Percentiles rank a stretch among this genome's conserved stretches.
phyloP scores from a whole-genome alignment of 2,888 invertebrate genomes.

The Rhabditophanes sp. region DNA sequence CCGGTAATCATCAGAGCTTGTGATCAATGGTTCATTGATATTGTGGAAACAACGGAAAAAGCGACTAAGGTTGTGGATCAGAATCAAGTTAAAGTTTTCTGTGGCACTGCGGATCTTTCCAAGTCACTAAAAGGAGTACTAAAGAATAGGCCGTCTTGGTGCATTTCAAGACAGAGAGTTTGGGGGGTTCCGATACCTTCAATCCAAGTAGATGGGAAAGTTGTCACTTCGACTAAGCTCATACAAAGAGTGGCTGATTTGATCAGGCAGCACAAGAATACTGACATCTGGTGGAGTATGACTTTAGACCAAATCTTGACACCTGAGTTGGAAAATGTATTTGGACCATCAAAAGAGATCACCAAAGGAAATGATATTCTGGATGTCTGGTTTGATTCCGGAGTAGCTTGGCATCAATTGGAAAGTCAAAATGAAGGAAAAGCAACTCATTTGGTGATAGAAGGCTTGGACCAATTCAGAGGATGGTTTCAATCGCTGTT shows the following conservation, averaged over 20 bases:
- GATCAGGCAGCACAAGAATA: slow-evolving; percentile 54
- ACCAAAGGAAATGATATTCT: slow-evolving; percentile 62
- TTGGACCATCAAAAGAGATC: slow-evolving; percentile 7
- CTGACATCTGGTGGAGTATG: slow-evolving; percentile 78
- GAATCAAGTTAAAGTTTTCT: no score
- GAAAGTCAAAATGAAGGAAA: slow-evolving; percentile 5
- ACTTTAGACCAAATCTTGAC: slow-evolving; percentile 53
- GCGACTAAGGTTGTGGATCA: no score
- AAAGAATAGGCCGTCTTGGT: slow-evolving; percentile 75
- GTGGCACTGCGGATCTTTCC: no score
- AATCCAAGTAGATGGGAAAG: slow-evolving; percentile 46
- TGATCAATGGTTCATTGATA: slow-evolving; percentile 91
- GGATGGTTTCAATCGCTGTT: slow-evolving; percentile 98
- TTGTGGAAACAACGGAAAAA: slow-evolving; percentile 44
- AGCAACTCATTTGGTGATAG: slow-evolving; percentile 57
- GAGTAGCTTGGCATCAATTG: slow-evolving; percentile 64
- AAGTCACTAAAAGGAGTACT: no score
- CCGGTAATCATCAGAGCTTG: slow-evolving; percentile 55
- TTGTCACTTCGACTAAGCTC: slow-evolving; percentile 50
- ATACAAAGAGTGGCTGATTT: slow-evolving; percentile 59
- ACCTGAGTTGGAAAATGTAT: slow-evolving; percentile 3
- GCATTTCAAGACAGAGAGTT: slow-evolving; percentile 81
- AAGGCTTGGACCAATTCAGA: slow-evolving; percentile 86
- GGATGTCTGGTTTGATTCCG: slow-evolving; percentile 98
- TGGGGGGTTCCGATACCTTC: slow-evolving; percentile 99